Conservation (phyloP, 1,140 invertebrate genomes). For the Drosophila pruinosa region DNA sequence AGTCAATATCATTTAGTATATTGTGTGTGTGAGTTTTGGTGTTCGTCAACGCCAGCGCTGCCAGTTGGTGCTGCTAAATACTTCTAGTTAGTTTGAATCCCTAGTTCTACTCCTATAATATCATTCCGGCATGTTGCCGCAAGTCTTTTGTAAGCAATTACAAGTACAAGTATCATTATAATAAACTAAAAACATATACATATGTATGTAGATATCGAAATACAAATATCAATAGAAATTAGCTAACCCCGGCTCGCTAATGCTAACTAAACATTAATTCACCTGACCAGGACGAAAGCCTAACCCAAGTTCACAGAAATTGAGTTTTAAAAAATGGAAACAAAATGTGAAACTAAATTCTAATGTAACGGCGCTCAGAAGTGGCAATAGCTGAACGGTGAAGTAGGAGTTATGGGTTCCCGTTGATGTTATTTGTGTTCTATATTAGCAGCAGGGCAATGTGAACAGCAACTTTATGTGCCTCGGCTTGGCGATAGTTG, state of each 20-base stretch:
- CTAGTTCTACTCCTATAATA: conserved; percentile 41
- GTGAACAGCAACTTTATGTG: conserved; percentile 40
- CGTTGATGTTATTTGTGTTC: conserved; percentile 10
- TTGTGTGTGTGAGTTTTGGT: conserved; percentile 24
- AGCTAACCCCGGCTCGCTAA: conserved; percentile 57
- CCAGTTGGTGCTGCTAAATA: conserved; percentile 71
- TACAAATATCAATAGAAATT: conserved; percentile 53
- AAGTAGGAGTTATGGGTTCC: background rate
- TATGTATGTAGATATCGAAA: conserved; percentile 52
- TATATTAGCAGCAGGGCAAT: conserved; percentile 70
- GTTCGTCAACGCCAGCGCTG: conserved; percentile 73
- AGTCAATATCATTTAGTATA: conserved; percentile 49
- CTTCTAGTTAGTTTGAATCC: conserved; percentile 46
- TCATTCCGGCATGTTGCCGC: conserved; percentile 59
- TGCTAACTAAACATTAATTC: conserved; percentile 57
- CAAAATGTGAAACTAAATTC: conserved; percentile 11
- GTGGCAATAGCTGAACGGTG: background rate
- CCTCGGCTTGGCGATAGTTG: conserved; percentile 30
- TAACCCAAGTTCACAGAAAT: conserved; percentile 24
- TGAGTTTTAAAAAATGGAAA: conserved; percentile 25
- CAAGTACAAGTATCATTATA: conserved; percentile 51
- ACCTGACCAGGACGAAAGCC: background rate
- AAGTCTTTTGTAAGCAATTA: conserved; percentile 77
- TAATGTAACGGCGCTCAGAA: background rate
- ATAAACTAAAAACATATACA: conserved; percentile 59